phyloP scores from a whole-genome alignment of 2,888 invertebrate genomes.

The Drepana falcataria region DNA sequence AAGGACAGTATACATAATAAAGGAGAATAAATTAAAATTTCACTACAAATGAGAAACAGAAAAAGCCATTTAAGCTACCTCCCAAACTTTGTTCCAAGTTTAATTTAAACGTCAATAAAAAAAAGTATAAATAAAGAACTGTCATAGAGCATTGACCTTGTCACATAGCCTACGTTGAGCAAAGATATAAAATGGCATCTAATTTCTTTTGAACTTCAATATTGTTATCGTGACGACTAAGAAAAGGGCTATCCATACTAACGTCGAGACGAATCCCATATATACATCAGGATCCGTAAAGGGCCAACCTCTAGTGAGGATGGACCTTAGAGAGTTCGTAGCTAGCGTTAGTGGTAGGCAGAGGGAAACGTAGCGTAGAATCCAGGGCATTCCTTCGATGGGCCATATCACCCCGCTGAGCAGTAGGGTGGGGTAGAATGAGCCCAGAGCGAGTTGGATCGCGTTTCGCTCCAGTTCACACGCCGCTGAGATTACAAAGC shows the following conservation, averaged over 20 bases:
- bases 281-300: slow-evolving; percentile 90
- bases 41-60: no score
- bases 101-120: neutral
- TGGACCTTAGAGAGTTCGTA: slow-evolving; percentile 93
- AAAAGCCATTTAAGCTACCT: no score
- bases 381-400: slow-evolving; percentile 94
- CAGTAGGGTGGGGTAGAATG: slow-evolving; percentile 95
- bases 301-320: slow-evolving; percentile 93
- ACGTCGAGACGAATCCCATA: slow-evolving; percentile 90
- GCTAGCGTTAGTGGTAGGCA: slow-evolving; percentile 93
- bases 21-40: no score
- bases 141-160: neutral
- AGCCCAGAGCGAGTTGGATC: slow-evolving; percentile 94
- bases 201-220: slow-evolving; percentile 89
- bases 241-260: slow-evolving; percentile 91
- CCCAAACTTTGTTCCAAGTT: no score
- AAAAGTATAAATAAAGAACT: neutral
- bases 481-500: slow-evolving; percentile 94
- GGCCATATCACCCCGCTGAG: slow-evolving; percentile 98
- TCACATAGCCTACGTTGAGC: neutral
- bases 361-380: slow-evolving; percentile 89
- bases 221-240: slow-evolving; percentile 88
- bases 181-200: slow-evolving; percentile 29
- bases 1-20: no score
- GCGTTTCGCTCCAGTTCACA: slow-evolving; percentile 95